Percentiles rank a stretch among this genome's conserved stretches.
Evolutionary conservation across 2,888 invertebrate species (phyloP).

Genomic region (Hypomecis atomaria): DNA sequence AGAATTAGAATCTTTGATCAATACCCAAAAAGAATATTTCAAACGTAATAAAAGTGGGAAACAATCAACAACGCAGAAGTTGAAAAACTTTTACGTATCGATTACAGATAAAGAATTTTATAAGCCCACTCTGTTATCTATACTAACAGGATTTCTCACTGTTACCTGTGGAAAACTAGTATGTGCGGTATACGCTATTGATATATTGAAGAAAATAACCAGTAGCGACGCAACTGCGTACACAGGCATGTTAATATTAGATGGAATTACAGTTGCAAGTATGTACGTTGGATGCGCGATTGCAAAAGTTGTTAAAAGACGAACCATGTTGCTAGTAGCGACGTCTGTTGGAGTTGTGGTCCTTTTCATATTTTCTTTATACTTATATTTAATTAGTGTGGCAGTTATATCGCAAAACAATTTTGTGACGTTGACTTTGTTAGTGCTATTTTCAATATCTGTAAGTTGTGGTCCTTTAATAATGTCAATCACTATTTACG

Average conservation of each 20-base stretch:
- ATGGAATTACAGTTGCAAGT: slow-evolving; percentile 56
- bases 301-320: slow-evolving; percentile 46
- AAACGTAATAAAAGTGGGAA: slow-evolving; percentile 21
- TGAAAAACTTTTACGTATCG: slow-evolving; percentile 27
- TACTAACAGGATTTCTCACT: slow-evolving; percentile 39
- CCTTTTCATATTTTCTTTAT: slow-evolving; percentile 47
- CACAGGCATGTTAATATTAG: slow-evolving; percentile 57
- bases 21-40: slow-evolving; percentile 45
- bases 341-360: slow-evolving; percentile 44
- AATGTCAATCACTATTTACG: slow-evolving; percentile 46
- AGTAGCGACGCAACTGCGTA: slow-evolving; percentile 52
- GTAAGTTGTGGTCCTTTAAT: slow-evolving; percentile 54
- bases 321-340: slow-evolving; percentile 47
- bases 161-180: slow-evolving; percentile 55
- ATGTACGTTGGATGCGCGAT: slow-evolving; percentile 51
- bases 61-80: slow-evolving; percentile 5
- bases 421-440: slow-evolving; percentile 44
- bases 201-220: slow-evolving; percentile 58
- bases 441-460: slow-evolving; percentile 48
- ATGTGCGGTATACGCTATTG: slow-evolving; percentile 55
- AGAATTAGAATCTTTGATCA: slow-evolving; percentile 51
- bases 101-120: slow-evolving; percentile 49
- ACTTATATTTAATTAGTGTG: slow-evolving; percentile 47
- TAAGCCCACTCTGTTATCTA: slow-evolving; percentile 49
- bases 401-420: slow-evolving; percentile 45